Evolutionary conservation across 1,140 invertebrate genomes (phyloP).

Genomic region (Bombus balteatus): DNA sequence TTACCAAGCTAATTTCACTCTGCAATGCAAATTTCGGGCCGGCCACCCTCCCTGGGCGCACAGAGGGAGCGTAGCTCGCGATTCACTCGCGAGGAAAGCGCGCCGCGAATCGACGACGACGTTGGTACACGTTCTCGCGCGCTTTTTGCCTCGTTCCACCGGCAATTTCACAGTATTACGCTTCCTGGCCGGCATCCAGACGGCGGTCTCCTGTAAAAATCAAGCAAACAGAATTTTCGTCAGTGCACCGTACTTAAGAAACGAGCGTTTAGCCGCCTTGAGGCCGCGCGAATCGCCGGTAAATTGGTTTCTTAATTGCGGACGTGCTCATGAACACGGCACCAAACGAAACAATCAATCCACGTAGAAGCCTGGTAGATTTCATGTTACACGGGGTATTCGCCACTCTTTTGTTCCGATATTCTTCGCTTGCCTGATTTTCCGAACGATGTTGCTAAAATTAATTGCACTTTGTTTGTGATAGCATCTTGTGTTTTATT

Average conservation of each 20-base stretch:
- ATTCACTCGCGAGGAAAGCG: slow-evolving; percentile 17
- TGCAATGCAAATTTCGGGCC: slow-evolving; percentile 69
- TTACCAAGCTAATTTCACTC: slow-evolving; percentile 67
- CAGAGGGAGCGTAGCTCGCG: slow-evolving; percentile 1
- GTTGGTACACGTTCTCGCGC: background rate
- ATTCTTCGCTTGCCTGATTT: background rate
- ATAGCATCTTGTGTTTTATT: background rate
- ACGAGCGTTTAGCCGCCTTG: background rate
- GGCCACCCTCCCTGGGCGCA: background rate
- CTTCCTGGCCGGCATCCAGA: background rate
- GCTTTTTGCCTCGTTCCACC: background rate
- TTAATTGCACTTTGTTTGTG: background rate
- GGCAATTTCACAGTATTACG: background rate
- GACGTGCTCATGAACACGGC: background rate
- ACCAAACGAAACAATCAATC: background rate
- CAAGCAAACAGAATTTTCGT: background rate
- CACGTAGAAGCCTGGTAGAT: background rate
- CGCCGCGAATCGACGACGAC: background rate
- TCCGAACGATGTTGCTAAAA: background rate
- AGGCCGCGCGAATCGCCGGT: background rate
- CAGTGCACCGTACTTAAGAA: too few relatives aligned
- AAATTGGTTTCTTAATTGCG: slow-evolving; percentile 27
- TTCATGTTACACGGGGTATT: background rate
- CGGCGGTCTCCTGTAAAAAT: background rate
- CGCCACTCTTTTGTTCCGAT: background rate